phyloP scores from a whole-genome alignment of 2,113 vertebrate species.

The Ahaetulla prasina region DNA sequence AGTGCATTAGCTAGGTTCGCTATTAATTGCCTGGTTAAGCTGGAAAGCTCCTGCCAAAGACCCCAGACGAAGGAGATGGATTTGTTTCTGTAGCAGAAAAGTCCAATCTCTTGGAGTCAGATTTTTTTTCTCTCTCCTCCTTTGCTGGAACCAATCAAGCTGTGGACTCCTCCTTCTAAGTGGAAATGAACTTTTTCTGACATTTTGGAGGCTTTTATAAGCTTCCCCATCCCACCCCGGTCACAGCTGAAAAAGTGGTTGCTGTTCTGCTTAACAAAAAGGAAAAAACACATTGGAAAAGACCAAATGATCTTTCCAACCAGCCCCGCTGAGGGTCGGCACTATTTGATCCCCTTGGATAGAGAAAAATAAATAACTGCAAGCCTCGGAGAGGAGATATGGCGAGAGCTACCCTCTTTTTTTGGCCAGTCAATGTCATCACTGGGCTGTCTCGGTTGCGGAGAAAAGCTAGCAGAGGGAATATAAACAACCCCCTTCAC shows the following conservation, averaged over 20 bases:
- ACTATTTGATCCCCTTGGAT: neutral
- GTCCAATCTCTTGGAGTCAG: neutral
- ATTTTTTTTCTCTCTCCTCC: neutral
- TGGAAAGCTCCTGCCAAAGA: neutral
- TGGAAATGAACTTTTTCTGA: constrained; percentile 10
- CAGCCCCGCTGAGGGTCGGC: neutral
- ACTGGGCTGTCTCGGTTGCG: neutral
- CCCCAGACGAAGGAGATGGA: neutral
- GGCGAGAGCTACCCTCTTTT: neutral
- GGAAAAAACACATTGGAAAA: neutral
- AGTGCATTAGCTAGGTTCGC: neutral
- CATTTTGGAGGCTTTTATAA: constrained; percentile 12
- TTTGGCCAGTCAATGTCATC: neutral
- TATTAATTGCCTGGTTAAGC: neutral
- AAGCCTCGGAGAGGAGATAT: neutral
- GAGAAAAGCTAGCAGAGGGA: neutral
- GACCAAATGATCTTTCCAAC: neutral
- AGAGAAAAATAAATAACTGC: neutral
- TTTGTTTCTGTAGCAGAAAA: constrained; percentile 5
- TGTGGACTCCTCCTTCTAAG: neutral
- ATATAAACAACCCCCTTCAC: constrained; percentile 1
- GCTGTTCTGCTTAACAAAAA: neutral
- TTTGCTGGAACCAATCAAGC: constrained; percentile 3
- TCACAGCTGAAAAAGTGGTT: constrained; percentile 4
- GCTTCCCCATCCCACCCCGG: neutral